Evolutionary conservation across 2,113 vertebrate genomes (phyloP), one percentile per base, ranked within the genome.

Genomic region (Stictonetta naevosa): DNA sequence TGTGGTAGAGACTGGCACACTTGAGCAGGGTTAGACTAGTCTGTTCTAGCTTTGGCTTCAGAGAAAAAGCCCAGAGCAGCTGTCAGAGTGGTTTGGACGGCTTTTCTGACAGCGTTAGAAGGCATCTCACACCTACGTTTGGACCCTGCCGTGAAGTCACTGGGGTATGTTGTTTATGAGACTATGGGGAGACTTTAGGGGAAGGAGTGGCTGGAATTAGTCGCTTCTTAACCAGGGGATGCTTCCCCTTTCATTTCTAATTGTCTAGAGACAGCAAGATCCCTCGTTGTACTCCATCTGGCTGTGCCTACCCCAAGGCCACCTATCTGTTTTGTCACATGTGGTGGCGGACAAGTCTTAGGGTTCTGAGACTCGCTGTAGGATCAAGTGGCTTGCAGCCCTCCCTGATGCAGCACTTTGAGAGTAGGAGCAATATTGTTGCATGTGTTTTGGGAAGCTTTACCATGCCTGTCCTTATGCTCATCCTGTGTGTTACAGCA

Each of bases 391-490:
- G 10, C 44, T 67, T 44, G 44, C 67, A 68, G 36, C 13, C 42
- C 3, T 0, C 53, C 13, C 20, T 50, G 33, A 29, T 64, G 46
- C 40, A 75, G 40, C 34, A 26, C 14, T 29, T 75, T 69, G 18
- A 64, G 64, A 84, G 36, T 21, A 87, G 48, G 20, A 63, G 12
- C 48, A 75, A 20, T 8, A 6, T 0, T 28, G 52, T 22, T 56
- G 21, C 20, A 46, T 1, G 0, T 2, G 26, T 23, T 59, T 2
- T 33, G 59, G 22, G 23, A 33, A 23, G 55, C 64, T 52, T 60
- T 36, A 20, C 55, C 34, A 5, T 8, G 19, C 26, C 50, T 7
- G 15, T 72, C 46, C 23, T 48, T 64, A 8, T 50, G 52, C 68
- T 40, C 25, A 26, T 62, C 22, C 34, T 25, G 0, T 73, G 75